Conservation (phyloP, 2,888 invertebrate genomes). For the Drosophila trichaetosa region DNA sequence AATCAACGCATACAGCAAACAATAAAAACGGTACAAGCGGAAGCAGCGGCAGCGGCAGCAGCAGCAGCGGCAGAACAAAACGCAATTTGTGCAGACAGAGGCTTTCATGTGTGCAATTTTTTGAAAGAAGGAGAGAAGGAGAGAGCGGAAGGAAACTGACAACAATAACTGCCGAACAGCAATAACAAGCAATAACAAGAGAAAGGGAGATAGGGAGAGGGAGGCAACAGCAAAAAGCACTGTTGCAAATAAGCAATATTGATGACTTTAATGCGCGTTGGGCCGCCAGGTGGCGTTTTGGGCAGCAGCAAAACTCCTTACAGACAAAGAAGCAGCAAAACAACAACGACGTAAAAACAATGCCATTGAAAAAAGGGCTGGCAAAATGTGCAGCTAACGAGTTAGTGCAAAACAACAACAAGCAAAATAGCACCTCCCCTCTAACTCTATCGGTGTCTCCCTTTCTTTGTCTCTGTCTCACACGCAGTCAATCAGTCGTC, state of each 20-base stretch:
- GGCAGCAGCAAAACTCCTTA: neutral
- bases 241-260: slow-evolving; percentile 79
- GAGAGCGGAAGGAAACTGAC: slow-evolving; percentile 24
- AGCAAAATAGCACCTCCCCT: slow-evolving; percentile 27
- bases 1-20: slow-evolving; percentile 71
- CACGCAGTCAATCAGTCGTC: slow-evolving; percentile 17
- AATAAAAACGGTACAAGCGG: slow-evolving; percentile 53
- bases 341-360: slow-evolving; percentile 48
- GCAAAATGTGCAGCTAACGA: slow-evolving; percentile 70
- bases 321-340: slow-evolving; percentile 28
- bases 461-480: neutral
- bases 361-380: slow-evolving; percentile 46
- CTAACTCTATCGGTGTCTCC: neutral
- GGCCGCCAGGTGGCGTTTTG: slow-evolving; percentile 55
- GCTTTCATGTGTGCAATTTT: slow-evolving; percentile 20
- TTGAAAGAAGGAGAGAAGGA: neutral
- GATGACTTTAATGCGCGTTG: slow-evolving; percentile 65
- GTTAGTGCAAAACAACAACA: slow-evolving; percentile 32
- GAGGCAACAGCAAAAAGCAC: slow-evolving; percentile 34
- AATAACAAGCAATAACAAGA: slow-evolving; percentile 23
- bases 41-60: slow-evolving; percentile 36
- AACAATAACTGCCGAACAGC: slow-evolving; percentile 60
- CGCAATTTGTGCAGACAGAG: slow-evolving; percentile 69
- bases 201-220: neutral
- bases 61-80: slow-evolving; percentile 60